Base-by-base conservation (phyloP, 2,797 vertebrate species). In the Antrozous pallidus region DNA sequence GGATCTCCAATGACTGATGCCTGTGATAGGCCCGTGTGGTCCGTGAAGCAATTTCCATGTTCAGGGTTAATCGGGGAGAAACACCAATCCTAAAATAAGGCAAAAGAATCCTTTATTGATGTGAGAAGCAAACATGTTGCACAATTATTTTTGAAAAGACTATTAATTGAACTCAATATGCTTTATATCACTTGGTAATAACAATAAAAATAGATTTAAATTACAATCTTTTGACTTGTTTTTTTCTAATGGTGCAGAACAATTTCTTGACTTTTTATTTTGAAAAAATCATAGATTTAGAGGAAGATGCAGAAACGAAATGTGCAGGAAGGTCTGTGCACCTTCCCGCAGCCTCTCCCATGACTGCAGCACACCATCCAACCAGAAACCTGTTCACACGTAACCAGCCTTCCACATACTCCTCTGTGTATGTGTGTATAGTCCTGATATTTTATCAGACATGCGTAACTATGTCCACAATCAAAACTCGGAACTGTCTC, bases 191-290 rank as follows among this genome's bases (percentile, higher is more conserved):
- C 3, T 40, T 73, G 24, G 5, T 40, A 71, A 71, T 58, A 85
- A 78, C 18, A 70, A 74, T 67, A 56, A 58, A 80, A 92, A 87
- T 38, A 73, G 36, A 49, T 63, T 51, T 63, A 56, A 47, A 33
- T 42, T 77, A 63, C 54, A 85, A 26, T 12, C 22, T 51, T 85
- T 71, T 75, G 58, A 36, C 16, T 8, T 33, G 16, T 31, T 85
- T 93, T 82, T 77, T 65, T 54, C 31, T 54, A 28, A 83, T 73
- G 71, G 16, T 65, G 20, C 33, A 81, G 13, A 88, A 42, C 11
- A 22, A 33, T 78, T 89, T 85, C 33, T 85, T 36, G 31, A 67
- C 45, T 89, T 80, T 69, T 70, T 40, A 92, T 58, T 93, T 91
- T 83, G 40, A 96, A 82, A 51, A 6, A 36, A 74, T 12, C 65